Evolutionary conservation across 2,888 invertebrate genomes (phyloP), one percentile per base, ranked within the genome.

Genomic region (Agrilus mali): DNA sequence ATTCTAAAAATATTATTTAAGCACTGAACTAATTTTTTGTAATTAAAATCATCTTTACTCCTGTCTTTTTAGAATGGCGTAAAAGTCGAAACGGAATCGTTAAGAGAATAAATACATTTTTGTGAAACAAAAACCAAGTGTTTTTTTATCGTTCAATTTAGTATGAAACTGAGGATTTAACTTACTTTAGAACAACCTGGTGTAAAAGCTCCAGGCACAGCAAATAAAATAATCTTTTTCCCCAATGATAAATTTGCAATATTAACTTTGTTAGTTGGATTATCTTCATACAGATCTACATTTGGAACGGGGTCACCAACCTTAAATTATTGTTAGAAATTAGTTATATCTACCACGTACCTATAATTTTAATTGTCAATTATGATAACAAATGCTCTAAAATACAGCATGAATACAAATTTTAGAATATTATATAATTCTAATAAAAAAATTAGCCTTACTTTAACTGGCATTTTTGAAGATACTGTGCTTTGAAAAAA

Each of bases 191-290:
- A 87, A 62, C 94, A 94, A 6, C 89, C 90, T 7, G 94, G 94
- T 2, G 94, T 94, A 59, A 92, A 95, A 3, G 94, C 94, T 7
- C 95, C 95, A 13, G 94, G 94, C 8, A 95, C 92, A 16, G 83
- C 94, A 62, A 95, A 90, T 44, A 94, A 64, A 8, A 94, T 74
- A 0, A 90, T 75, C 60, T 88, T 93, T 60, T 90, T 92, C 14
- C 83, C 85, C 33, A 75, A 66, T 41, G 81, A 75, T 43, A 85
- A 63, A 13, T 87, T 77, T 3, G 73, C 70, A 34, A 85, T 70
- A 64, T 86, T 88, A 5, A 95, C 85, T 69, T 89, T 90, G 53
- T 85, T 87, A 0, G 82, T 82, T 7, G 94, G 93, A 6, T 80
- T 79, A 61, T 86, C 83, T 66, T 94, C 93, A 55, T 74, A 90